These are phyloP conservation scores for Pempheris klunzingeri DNA, from an alignment of 2,797 vertebrate genomes.

Conservation along the genomic window DNA sequence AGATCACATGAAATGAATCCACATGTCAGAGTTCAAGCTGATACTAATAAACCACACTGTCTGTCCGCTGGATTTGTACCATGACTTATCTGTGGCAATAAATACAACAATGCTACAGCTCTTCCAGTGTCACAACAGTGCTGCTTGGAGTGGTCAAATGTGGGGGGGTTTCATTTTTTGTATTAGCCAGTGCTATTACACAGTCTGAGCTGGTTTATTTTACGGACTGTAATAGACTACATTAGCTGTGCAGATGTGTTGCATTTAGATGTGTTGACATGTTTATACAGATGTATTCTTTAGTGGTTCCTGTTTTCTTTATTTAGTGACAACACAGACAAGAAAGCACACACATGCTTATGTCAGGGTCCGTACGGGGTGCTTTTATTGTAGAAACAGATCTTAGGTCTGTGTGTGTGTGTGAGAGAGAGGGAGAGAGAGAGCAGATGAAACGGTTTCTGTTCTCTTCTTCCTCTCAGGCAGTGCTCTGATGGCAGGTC, in stretches of 20 bases:
- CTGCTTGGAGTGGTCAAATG: constrained; percentile 7
- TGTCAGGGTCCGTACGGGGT: constrained; percentile 33
- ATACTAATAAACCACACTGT: constrained; percentile 53
- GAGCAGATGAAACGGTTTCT: constrained; percentile 71
- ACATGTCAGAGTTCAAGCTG: constrained; percentile 66
- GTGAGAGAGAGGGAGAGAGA: not conserved
- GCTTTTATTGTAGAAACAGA: constrained; percentile 33
- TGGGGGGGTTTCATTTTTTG: not conserved
- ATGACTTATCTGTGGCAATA: constrained; percentile 42
- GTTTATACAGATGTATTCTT: constrained; percentile 20
- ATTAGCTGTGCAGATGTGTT: constrained; percentile 6
- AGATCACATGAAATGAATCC: constrained; percentile 67
- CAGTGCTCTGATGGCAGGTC: constrained; percentile 75
- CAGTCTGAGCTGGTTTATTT: constrained; percentile 12
- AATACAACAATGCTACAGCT: constrained; percentile 22
- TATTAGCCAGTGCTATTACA: not conserved
- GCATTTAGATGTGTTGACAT: constrained; percentile 8
- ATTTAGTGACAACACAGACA: constrained; percentile 36
- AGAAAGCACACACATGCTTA: constrained; percentile 32
- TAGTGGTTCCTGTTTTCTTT: constrained; percentile 20
- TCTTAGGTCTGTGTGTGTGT: constrained; percentile 25
- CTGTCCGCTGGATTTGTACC: constrained; percentile 24
- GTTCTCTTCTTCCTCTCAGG: constrained; percentile 69
- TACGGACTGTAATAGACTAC: not conserved
- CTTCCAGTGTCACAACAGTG: constrained; percentile 13